Evolutionary conservation across 2,797 vertebrate genomes (phyloP).

Genomic region (Gadopsis marmoratus): DNA sequence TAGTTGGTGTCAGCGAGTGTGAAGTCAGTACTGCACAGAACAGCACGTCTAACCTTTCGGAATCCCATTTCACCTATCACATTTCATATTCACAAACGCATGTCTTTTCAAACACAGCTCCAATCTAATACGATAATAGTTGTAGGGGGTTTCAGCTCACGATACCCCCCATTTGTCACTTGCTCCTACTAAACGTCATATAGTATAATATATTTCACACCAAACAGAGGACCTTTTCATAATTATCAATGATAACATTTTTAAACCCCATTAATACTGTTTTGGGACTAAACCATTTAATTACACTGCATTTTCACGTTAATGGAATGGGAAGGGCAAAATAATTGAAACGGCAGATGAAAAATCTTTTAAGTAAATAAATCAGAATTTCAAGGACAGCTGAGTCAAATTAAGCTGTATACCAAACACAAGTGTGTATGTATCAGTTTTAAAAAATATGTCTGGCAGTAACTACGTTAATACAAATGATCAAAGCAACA

Average conservation of each 20-base stretch:
- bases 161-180: neutral
- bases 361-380: conserved; percentile 32
- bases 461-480: neutral
- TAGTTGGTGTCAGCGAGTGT: conserved; percentile 6
- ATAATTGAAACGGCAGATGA: conserved; percentile 19
- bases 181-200: neutral
- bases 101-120: conserved; percentile 26
- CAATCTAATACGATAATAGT: neutral
- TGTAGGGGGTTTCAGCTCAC: neutral
- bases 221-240: neutral
- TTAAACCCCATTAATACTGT: neutral
- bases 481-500: conserved; percentile 12
- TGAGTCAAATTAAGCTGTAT: conserved; percentile 14
- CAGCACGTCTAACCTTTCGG: conserved; percentile 27
- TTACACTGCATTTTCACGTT: conserved; percentile 10
- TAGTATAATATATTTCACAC: neutral
- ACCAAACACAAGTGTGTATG: neutral
- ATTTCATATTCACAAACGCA: conserved; percentile 7
- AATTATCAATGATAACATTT: neutral
- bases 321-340: conserved; percentile 7
- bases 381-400: conserved; percentile 24
- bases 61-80: conserved; percentile 24
- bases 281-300: conserved; percentile 24
- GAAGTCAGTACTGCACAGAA: conserved; percentile 24
- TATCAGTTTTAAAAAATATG: conserved; percentile 6